Evolutionary conservation across 2,113 vertebrate species (phyloP).

Genomic region (Nothobranchius furzeri): DNA sequence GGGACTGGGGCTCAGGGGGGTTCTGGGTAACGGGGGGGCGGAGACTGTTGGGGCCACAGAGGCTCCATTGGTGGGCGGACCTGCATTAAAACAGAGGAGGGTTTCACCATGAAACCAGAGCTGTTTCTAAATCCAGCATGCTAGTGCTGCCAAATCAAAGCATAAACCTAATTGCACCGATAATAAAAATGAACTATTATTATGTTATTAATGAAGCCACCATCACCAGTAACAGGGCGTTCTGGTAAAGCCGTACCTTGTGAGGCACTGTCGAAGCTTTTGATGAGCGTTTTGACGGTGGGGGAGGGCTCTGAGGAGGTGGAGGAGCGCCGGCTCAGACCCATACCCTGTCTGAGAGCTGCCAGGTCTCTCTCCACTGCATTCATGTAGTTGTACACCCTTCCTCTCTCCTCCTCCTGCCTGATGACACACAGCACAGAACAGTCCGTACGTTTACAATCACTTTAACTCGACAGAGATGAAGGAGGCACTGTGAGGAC

Average conservation of each 20-base stretch:
- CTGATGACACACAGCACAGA: slow-evolving; percentile 48
- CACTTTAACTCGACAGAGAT: too few species aligned
- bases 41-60: slow-evolving; percentile 70
- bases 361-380: slow-evolving; percentile 94
- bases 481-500: too few species aligned
- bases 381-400: slow-evolving; percentile 98
- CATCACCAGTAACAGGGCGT: too few species aligned
- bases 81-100: slow-evolving; percentile 24
- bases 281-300: slow-evolving; percentile 96
- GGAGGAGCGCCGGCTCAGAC: slow-evolving; percentile 90
- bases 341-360: slow-evolving; percentile 93
- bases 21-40: slow-evolving; percentile 86
- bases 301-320: slow-evolving; percentile 94
- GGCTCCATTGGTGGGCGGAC: slow-evolving; percentile 61
- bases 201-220: too few species aligned
- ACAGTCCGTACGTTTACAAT: not conserved
- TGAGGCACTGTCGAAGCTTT: slow-evolving; percentile 95
- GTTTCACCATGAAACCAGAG: too few species aligned
- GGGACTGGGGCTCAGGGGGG: slow-evolving; percentile 92
- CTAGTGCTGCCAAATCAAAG: too few species aligned
- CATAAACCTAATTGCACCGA: too few species aligned
- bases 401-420: slow-evolving; percentile 95
- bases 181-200: too few species aligned
- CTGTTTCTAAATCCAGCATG: too few species aligned
- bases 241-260: slow-evolving; percentile 79